Evolutionary conservation across 1,140 invertebrate genomes (phyloP).

Genomic region (Zaprionus gabonicus): DNA sequence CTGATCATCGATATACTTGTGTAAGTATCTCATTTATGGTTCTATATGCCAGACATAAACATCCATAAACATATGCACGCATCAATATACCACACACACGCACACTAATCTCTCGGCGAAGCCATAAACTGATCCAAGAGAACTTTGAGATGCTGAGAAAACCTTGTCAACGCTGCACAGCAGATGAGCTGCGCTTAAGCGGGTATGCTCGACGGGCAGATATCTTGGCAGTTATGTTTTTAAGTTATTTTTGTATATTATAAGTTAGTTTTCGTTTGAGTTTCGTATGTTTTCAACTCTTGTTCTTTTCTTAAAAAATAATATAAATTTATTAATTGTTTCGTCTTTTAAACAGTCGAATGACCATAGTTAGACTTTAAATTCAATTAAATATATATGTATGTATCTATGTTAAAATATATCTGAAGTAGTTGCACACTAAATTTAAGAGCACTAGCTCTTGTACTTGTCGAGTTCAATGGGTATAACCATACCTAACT

Average conservation of each 20-base stretch:
- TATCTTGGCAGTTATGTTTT: not conserved
- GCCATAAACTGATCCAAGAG: slow-evolving; percentile 4
- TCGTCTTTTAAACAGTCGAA: too few species aligned
- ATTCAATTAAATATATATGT: too few species aligned
- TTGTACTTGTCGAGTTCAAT: too few species aligned
- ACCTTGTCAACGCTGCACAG: slow-evolving; percentile 11
- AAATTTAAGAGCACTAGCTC: too few species aligned
- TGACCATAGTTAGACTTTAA: too few species aligned
- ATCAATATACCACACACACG: slow-evolving; percentile 4
- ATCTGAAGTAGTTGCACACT: too few species aligned
- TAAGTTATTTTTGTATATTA: too few species aligned
- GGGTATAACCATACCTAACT: too few species aligned
- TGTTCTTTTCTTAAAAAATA: not conserved
- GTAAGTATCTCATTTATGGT: slow-evolving; percentile 3
- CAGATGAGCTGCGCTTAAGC: not conserved
- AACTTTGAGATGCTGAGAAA: not conserved
- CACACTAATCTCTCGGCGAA: not conserved
- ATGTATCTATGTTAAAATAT: too few species aligned
- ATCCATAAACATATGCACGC: not conserved
- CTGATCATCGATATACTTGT: slow-evolving; percentile 14
- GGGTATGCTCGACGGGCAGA: not conserved
- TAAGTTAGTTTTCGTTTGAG: too few species aligned
- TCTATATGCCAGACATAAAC: slow-evolving; percentile 11
- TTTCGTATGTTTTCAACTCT: too few species aligned
- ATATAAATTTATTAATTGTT: too few species aligned